Base-by-base conservation (phyloP, 2,113 vertebrate genomes). In the Corythornis vintsioides region DNA sequence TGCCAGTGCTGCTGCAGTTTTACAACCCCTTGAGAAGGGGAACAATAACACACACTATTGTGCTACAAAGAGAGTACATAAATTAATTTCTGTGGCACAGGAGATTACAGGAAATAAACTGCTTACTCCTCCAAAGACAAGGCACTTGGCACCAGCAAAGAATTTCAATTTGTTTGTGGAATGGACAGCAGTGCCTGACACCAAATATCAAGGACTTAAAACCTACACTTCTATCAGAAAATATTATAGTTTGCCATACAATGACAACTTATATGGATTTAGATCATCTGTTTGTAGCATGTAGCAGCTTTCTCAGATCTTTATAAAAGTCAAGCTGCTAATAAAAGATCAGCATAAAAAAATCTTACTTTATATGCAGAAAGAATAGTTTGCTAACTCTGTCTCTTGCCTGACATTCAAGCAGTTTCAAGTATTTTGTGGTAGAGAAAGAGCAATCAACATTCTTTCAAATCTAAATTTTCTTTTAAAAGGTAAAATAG, bases 101-200 rank as follows among this genome's bases (percentile, higher is more conserved):
- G 17, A 82, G 72, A 93, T 96, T 91, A 94, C 20, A 83, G 82
- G 83, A 93, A 84, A 86, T 93, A 94, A 96, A 96, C 78, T 55
- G 90, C 91, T 96, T 94, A 96, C 65, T 90, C 64, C 82, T 94
- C 71, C 89, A 90, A 75, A 76, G 61, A 61, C 71, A 85, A 85
- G 90, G 64, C 88, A 89, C 20, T 52, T 76, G 79, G 56, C 57
- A 69, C 16, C 40, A 80, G 67, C 77, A 84, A 92, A 95, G 91
- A 95, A 93, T 92, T 92, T 88, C 16, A 13, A 14, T 57, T 93
- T 77, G 60, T 76, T 61, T 4, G 0, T 92, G 57, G 87, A 86
- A 87, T 0, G 1, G 77, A 70, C 48, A 85, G 33, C 55, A 50
- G 45, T 66, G 64, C 67, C 92, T 82, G 64, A 84, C 75, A 90